Evolutionary conservation across 2,888 invertebrate species (phyloP).

Genomic region (Pollenia amentaria): DNA sequence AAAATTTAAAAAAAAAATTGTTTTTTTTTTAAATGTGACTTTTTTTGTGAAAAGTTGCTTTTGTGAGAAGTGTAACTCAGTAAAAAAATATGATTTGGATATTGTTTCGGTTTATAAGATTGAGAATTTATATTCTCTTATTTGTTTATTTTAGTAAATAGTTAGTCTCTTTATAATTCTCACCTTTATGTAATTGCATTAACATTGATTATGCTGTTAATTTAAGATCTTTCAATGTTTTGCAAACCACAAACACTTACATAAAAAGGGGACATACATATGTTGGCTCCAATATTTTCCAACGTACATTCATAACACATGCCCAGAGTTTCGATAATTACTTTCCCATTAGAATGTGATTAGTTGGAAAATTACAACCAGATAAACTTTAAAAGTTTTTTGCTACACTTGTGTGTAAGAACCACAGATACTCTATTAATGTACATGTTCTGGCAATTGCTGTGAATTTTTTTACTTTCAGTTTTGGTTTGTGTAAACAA

Average conservation of each 20-base stretch:
- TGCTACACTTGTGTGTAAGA: slow-evolving; percentile 32
- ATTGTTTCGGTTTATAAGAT: too few species aligned
- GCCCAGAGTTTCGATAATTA: slow-evolving; percentile 80
- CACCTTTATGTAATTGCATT: background rate
- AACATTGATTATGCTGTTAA: background rate
- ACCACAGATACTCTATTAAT: slow-evolving; percentile 59
- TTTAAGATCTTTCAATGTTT: background rate
- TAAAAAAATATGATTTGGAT: too few species aligned
- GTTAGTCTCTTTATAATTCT: background rate
- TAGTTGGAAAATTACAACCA: slow-evolving; percentile 81
- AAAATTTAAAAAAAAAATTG: too few species aligned
- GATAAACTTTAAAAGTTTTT: slow-evolving; percentile 40
- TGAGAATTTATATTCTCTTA: too few species aligned
- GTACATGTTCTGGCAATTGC: slow-evolving; percentile 46
- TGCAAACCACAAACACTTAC: background rate
- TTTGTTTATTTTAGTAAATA: too few species aligned
- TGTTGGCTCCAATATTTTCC: background rate
- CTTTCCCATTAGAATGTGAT: slow-evolving; percentile 84
- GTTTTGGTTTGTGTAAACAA: slow-evolving; percentile 27
- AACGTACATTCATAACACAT: background rate
- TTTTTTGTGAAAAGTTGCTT: too few species aligned
- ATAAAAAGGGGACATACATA: background rate
- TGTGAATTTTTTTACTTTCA: slow-evolving; percentile 8
- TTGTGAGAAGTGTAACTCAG: too few species aligned
- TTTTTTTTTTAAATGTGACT: too few species aligned